A percentile compares a stretch with the other conserved stretches of the same genome.
Conservation (phyloP, 53 echinoderm and acorn worm species). For the Arbacia lixula region DNA sequence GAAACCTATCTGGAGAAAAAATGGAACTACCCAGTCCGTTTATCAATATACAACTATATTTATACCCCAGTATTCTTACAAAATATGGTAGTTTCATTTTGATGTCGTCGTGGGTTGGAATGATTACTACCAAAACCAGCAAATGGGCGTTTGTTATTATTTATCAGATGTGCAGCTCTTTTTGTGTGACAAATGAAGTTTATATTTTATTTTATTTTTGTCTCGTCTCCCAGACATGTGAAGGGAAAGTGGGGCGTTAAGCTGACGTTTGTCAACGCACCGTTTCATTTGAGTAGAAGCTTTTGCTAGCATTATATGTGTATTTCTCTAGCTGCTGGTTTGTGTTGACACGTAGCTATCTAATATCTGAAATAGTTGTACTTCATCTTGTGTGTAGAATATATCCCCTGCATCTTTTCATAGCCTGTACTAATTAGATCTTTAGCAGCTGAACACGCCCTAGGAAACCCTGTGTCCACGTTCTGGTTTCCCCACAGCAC, state of each 20-base stretch:
- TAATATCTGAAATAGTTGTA: conserved; percentile 58
- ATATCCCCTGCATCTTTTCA: conserved; percentile 5
- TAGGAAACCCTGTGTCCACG: no score
- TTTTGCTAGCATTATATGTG: conserved; percentile 20
- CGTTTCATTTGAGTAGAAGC: not conserved
- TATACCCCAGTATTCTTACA: conserved; percentile 51
- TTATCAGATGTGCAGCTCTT: conserved; percentile 44
- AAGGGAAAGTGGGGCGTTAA: not conserved
- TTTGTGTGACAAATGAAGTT: not conserved
- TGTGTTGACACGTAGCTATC: conserved; percentile 14
- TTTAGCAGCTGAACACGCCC: conserved; percentile 30
- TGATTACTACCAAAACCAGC: no score
- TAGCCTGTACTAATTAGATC: conserved; percentile 51
- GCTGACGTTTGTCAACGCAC: not conserved
- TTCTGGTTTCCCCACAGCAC: no score
- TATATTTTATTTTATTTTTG: conserved; percentile 7
- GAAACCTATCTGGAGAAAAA: not conserved
- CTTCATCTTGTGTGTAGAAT: conserved; percentile 50
- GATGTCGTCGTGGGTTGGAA: not conserved
- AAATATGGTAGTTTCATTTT: conserved; percentile 19
- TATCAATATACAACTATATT: conserved; percentile 45
- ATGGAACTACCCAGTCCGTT: conserved; percentile 27
- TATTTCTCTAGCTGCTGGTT: conserved; percentile 17
- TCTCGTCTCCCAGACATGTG: not conserved
- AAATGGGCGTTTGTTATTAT: conserved; percentile 39